Percentiles rank a stretch among this genome's conserved stretches.
Evolutionary conservation across 2,797 vertebrate genomes (phyloP).

Genomic region (Sternarchorhynchus goeldii): DNA sequence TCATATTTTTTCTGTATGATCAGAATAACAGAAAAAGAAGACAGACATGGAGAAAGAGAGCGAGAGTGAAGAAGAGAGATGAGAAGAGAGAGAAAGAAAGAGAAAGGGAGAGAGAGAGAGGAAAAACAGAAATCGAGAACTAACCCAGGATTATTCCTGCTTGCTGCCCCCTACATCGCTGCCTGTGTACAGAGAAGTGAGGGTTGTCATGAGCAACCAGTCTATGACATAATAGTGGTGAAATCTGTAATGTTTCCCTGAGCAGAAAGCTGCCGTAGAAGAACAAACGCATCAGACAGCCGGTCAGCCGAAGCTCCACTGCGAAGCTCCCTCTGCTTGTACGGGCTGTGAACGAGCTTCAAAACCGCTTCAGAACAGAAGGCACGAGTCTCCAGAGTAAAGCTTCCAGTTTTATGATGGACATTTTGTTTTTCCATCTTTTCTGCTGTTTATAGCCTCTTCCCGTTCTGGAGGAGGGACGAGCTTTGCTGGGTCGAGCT

Average conservation of each 20-base stretch:
- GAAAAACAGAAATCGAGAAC: not conserved
- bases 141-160: no score
- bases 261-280: not conserved
- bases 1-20: conserved; percentile 29
- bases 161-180: not conserved
- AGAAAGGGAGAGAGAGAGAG: not conserved
- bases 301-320: no score
- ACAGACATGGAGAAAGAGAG: not conserved
- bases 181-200: not conserved
- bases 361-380: no score
- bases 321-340: no score
- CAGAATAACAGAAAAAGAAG: not conserved
- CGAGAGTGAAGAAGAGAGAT: not conserved
- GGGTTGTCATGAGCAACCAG: conserved; percentile 28
- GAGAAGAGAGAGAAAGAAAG: not conserved
- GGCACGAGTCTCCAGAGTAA: no score
- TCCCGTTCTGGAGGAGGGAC: not conserved
- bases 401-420: no score
- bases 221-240: conserved; percentile 34
- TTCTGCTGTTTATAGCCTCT: not conserved
- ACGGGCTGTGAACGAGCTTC: no score
- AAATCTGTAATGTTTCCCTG: conserved; percentile 2
- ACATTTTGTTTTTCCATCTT: not conserved
- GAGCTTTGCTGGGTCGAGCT: not conserved
- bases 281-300: no score